Evolutionary conservation across 1,140 invertebrate genomes (phyloP).

Genomic region (Conopomorpha cramerella): DNA sequence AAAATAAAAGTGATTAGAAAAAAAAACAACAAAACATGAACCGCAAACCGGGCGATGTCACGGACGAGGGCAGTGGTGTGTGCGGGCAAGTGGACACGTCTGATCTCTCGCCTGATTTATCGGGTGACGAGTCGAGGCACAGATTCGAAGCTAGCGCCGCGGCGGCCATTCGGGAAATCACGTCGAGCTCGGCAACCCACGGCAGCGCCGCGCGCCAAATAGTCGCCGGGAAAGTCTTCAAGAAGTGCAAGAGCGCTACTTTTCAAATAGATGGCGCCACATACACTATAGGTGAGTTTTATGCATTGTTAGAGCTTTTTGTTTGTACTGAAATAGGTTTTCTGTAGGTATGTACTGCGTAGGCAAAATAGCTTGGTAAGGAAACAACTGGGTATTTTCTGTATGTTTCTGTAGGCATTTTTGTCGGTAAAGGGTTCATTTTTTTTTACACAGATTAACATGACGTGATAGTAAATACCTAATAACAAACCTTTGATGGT

Average conservation of each 20-base stretch:
- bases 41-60: slow-evolving; percentile 26
- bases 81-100: slow-evolving; percentile 36
- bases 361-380: too few species aligned
- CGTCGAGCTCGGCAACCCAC: slow-evolving; percentile 43
- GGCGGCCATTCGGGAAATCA: slow-evolving; percentile 28
- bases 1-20: slow-evolving; percentile 1
- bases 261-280: slow-evolving; percentile 78
- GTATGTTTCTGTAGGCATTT: too few species aligned
- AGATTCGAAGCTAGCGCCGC: slow-evolving; percentile 44
- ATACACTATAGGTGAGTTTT: slow-evolving; percentile 78
- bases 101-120: slow-evolving; percentile 28
- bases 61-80: slow-evolving; percentile 18
- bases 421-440: too few species aligned
- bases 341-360: too few species aligned
- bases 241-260: slow-evolving; percentile 78
- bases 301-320: too few species aligned
- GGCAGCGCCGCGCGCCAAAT: slow-evolving; percentile 54
- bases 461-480: too few species aligned
- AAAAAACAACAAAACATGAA: slow-evolving; percentile 36
- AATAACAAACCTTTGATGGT: too few species aligned
- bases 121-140: slow-evolving; percentile 44
- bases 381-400: too few species aligned
- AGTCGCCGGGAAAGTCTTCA: slow-evolving; percentile 66
- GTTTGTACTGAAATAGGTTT: too few species aligned
- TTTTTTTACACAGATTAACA: too few species aligned